Evolutionary conservation across 2,113 vertebrate genomes (phyloP), one percentile per base, ranked within the genome.

Genomic region (Gobius niger): DNA sequence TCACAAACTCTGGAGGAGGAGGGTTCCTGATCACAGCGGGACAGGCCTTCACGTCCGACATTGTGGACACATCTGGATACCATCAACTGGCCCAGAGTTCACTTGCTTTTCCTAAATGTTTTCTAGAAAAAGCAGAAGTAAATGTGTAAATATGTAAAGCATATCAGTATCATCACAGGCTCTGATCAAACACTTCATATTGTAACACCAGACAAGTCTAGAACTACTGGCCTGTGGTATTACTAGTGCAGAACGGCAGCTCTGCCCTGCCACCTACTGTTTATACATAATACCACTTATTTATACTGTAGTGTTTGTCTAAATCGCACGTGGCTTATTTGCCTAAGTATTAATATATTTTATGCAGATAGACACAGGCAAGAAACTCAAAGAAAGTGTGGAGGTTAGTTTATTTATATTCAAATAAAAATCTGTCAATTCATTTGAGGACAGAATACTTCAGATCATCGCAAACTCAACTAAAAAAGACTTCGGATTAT

Each of bases 1-100:
- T 96, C 44, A 89, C 84, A 53, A 92, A 95, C 65, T 94, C 91
- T 2, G 97, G 97, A 11, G 96, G 95, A 76, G 92, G 91, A 34
- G 97, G 97, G 64, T 98, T 98, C 68, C 91, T 85, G 82, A 63
- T 85, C 75, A 90, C 82, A 54, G 75, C 44, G 73, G 82, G 62
- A 56, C 83, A 82, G 56, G 73, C 61, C 69, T 88, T 92, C 72
- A 87, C 64, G 65, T 86, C 80, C 51, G 94, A 92, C 95, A 97
- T 96, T 24, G 81, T 82, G 15, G 7, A 44, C 40, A 42, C 57
- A 60, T 60, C 57, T n/a, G 57, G 15, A n/a, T n/a, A 60, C 18
- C 52, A 54, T 54, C 40, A 42, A 44, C 8, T 0, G 15, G 42
- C n/a, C 57, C 57, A 44, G 10, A n/a, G 40, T 42, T 42, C 13